Conservation (phyloP, 1,140 invertebrate species). For the Pentalonia nigronervosa region DNA sequence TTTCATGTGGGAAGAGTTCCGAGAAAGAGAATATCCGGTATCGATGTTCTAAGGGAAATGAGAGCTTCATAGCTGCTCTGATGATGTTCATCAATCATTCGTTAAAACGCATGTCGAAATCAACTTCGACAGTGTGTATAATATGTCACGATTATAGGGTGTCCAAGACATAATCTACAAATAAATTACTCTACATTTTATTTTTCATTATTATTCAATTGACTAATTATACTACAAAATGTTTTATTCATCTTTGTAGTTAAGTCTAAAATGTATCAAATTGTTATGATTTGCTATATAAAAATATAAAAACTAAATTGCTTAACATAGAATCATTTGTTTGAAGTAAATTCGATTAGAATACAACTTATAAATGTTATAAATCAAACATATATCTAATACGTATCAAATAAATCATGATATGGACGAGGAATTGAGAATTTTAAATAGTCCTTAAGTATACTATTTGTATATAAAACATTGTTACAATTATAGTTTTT, state of each 20-base stretch:
- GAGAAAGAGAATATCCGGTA: conserved; percentile 38
- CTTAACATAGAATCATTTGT: neutral
- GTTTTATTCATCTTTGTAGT: too few species aligned
- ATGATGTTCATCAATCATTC: conserved; percentile 43
- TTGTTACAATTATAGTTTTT: neutral
- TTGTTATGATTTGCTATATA: neutral
- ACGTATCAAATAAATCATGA: neutral
- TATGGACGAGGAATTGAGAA: neutral
- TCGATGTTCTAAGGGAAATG: conserved; percentile 40
- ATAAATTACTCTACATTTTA: neutral
- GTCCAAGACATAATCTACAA: neutral
- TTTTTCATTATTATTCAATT: neutral
- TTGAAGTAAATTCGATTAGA: neutral
- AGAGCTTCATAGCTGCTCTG: conserved; percentile 1
- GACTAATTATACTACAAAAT: neutral
- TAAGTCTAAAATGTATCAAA: neutral
- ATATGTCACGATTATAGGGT: conserved; percentile 16
- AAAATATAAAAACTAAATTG: neutral
- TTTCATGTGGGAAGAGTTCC: neutral
- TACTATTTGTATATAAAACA: neutral
- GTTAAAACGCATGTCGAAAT: conserved; percentile 33
- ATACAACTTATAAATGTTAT: neutral
- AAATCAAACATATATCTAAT: neutral
- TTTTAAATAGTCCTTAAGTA: neutral
- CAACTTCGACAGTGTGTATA: conserved; percentile 16